Evolutionary conservation across 2,113 vertebrate genomes (phyloP), one percentile per base, ranked within the genome.

Genomic region (Dasyprocta punctata): DNA sequence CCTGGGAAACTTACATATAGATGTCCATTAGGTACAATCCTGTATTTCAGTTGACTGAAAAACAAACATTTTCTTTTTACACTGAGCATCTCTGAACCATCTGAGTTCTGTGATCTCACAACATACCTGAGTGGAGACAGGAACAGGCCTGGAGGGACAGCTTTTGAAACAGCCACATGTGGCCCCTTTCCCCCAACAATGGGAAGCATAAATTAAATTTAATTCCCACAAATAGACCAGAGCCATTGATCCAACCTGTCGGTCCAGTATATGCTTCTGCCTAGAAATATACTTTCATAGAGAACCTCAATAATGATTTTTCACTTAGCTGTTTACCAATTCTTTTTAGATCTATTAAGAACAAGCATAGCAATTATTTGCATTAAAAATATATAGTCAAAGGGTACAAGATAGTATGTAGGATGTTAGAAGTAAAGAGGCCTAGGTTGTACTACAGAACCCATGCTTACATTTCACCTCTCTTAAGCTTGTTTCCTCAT

Each of bases 401-500:
- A 85, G 71, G 7, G 28, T 22, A 33, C 13, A 14, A 41, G 0
- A 24, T 13, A 5, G 47, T 44, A 56, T 6, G 28, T 1, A 0
- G 4, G 17, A 28, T 13, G 17, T 14, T 13, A 61, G 69, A 12
- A 5, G 2, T 2, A 3, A 61, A 30, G 5, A 17, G 60, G 52
- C 38, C 61, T 8, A 16, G 52, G 22, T 10, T 6, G 6, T 33
- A 19, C 9, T 1, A 19, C 7, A 12, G 58, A 44, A 49, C 47
- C 13, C 8, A 14, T 8, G 41, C 22, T 5, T 0, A 0, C 63
- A 3, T 5, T 2, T 6, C 20, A 1, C 7, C 47, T 69, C 60
- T 78, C 12, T 0, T 12, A 28, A 90, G 49, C 28, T 49, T 28
- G 6, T 87, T 44, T 67, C 89, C 78, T 75, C 33, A 20, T 26